Conservation (phyloP, 2,113 vertebrate species). For the Heterochromis multidens region DNA sequence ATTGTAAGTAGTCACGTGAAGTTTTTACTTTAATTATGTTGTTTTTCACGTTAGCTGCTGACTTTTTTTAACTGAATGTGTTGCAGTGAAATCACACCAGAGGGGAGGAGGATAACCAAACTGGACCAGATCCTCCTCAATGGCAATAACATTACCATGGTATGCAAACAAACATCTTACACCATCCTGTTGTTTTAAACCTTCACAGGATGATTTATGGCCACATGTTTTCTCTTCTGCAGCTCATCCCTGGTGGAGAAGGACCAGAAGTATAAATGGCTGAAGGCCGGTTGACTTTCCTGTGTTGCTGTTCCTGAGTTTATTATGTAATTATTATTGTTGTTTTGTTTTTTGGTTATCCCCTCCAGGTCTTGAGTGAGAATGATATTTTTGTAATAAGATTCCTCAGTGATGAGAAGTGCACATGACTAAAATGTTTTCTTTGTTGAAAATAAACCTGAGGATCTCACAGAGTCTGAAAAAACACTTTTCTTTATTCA, state of each 20-base stretch:
- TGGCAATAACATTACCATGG: slow-evolving; percentile 99
- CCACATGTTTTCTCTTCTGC: neutral
- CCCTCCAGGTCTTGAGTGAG: neutral
- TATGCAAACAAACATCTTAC: slow-evolving; percentile 31
- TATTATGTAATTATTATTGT: neutral
- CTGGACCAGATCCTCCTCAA: slow-evolving; percentile 97
- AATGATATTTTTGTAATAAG: slow-evolving; percentile 49
- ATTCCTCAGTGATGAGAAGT: neutral
- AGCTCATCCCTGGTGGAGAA: slow-evolving; percentile 98
- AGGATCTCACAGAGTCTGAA: neutral
- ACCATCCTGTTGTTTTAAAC: neutral
- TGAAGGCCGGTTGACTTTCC: neutral
- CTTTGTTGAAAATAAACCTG: slow-evolving; percentile 49
- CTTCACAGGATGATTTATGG: neutral
- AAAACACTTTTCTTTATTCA: neutral
- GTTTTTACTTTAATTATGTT: fast-evolving
- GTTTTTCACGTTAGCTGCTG: neutral
- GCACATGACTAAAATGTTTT: neutral
- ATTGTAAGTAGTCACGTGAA: slow-evolving; percentile 75
- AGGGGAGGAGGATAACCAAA: slow-evolving; percentile 95
- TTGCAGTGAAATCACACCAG: slow-evolving; percentile 93
- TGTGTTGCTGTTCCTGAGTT: neutral
- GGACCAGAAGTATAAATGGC: slow-evolving; percentile 87
- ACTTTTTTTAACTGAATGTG: neutral
- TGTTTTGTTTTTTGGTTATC: neutral